phyloP scores from a whole-genome alignment of 2,113 vertebrate species.

The Psittacula cyanocephala region DNA sequence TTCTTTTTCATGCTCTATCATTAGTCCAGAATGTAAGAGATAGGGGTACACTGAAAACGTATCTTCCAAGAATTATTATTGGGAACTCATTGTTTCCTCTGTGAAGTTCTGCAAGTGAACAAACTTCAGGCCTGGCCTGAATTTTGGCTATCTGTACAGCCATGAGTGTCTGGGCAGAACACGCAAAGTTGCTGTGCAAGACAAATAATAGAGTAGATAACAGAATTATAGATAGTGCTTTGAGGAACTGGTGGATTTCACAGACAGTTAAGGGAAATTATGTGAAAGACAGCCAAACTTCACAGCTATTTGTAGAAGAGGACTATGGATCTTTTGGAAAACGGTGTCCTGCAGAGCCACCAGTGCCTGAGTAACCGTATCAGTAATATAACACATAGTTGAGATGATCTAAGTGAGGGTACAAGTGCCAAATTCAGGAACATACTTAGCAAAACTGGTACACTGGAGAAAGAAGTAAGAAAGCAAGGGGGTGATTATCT shows the following conservation, averaged over 20 bases:
- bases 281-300: background rate
- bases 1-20: background rate
- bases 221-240: background rate
- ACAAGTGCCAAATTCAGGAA: background rate
- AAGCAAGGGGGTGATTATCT: background rate
- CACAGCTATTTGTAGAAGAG: background rate
- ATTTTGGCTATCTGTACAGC: background rate
- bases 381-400: background rate
- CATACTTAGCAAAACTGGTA: background rate
- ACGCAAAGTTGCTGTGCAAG: background rate
- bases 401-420: background rate
- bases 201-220: background rate
- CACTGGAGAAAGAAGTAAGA: background rate
- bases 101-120: background rate
- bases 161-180: background rate
- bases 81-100: background rate
- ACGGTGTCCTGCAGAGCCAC: background rate
- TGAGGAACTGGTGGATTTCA: background rate
- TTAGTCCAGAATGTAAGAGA: background rate
- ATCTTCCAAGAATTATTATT: background rate
- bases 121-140: background rate
- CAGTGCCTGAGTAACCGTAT: background rate
- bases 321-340: background rate
- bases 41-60: fast-evolving
- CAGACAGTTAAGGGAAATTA: background rate